Conservation (phyloP, 1,140 invertebrate genomes). For the Cyphomyrmex costatus region DNA sequence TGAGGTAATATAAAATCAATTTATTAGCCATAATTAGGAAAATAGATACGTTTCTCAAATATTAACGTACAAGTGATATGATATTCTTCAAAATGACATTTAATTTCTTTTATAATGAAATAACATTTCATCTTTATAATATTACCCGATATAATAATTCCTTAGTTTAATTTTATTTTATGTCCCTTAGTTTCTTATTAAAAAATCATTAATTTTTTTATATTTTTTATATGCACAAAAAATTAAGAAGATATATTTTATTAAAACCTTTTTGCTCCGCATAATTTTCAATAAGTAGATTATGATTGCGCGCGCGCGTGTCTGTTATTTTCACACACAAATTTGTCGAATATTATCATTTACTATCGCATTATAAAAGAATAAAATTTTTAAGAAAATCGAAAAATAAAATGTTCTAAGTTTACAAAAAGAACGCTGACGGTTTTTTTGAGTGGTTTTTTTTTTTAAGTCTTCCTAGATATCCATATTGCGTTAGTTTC, state of each 20-base stretch:
- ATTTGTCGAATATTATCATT: neutral
- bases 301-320: neutral
- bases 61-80: neutral
- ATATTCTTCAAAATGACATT: neutral
- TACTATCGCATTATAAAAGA: neutral
- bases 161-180: no score
- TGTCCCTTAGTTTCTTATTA: no score
- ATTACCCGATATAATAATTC: no score
- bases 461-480: no score
- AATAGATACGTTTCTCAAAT: neutral
- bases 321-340: no score
- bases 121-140: no score
- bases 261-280: neutral
- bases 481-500: neutral
- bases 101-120: neutral
- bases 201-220: no score
- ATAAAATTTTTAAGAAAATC: neutral
- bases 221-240: neutral
- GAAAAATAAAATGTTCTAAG: neutral
- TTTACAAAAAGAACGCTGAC: neutral
- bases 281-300: neutral
- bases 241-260: neutral
- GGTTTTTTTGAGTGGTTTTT: neutral
- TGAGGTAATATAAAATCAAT: neutral
- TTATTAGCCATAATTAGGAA: neutral